Conservation (phyloP, 2,888 invertebrate species). For the Nebria brevicollis region DNA sequence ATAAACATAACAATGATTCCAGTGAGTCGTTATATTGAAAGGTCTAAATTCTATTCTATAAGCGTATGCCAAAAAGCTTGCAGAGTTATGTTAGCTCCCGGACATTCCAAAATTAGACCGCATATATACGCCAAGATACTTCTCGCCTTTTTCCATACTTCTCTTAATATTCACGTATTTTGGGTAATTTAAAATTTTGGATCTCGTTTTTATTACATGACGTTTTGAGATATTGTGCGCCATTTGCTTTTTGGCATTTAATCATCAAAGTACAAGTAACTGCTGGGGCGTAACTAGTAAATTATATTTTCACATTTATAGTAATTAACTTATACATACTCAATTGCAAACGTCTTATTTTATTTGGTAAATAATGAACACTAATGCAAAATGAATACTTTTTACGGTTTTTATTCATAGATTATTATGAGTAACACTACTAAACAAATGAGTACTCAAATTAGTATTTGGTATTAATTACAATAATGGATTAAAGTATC, state of each 20-base stretch:
- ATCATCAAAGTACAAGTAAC: background rate
- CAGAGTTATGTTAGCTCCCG: conserved; percentile 32
- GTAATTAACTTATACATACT: too few relatives aligned
- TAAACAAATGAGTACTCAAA: too few relatives aligned
- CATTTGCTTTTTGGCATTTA: conserved; percentile 2
- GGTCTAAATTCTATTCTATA: conserved; percentile 23
- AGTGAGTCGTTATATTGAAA: conserved; percentile 10
- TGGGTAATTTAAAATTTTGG: background rate
- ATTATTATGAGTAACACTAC: too few relatives aligned
- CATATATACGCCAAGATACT: conserved; percentile 17
- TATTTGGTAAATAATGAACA: too few relatives aligned
- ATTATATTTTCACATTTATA: too few relatives aligned
- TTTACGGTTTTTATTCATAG: too few relatives aligned
- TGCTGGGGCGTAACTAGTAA: too few relatives aligned
- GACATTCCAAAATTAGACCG: conserved; percentile 36
- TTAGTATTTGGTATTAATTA: too few relatives aligned
- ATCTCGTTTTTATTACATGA: background rate
- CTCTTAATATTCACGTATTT: background rate
- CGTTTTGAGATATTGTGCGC: background rate
- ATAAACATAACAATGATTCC: conserved; percentile 22
- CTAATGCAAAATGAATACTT: too few relatives aligned
- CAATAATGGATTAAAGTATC: too few relatives aligned
- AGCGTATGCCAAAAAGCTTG: conserved; percentile 20
- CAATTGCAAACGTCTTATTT: too few relatives aligned
- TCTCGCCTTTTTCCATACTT: background rate